phyloP scores from a whole-genome alignment of 2,797 vertebrate species.

The Trachops cirrhosus region DNA sequence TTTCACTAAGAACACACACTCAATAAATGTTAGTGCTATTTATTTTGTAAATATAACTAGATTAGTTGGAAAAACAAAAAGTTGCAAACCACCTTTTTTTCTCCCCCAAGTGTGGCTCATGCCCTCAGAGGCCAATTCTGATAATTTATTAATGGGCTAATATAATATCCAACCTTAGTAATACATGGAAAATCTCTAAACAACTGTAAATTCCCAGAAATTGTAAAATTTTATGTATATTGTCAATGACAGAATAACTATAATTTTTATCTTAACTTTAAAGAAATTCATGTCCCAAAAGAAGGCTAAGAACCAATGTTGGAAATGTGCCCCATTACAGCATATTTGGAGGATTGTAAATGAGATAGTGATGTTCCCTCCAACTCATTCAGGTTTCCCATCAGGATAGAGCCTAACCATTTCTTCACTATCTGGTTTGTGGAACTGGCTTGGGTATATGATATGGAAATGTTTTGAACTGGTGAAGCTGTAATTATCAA shows the following conservation, averaged over 20 bases:
- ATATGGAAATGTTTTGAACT: background rate
- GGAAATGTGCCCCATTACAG: background rate
- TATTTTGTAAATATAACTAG: background rate
- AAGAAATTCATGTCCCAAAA: background rate
- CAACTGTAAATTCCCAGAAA: background rate
- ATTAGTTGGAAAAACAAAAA: background rate
- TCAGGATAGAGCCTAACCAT: background rate
- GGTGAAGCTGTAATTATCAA: background rate
- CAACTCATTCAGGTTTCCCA: background rate
- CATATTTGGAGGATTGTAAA: background rate
- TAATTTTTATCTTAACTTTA: background rate
- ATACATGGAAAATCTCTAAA: background rate
- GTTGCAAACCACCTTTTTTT: background rate
- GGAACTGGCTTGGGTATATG: background rate
- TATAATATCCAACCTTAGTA: background rate
- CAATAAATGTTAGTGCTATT: background rate
- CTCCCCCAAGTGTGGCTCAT: background rate
- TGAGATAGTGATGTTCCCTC: background rate
- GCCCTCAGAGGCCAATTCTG: background rate
- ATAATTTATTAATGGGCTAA: conserved; percentile 20
- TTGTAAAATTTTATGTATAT: background rate
- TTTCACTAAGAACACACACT: background rate
- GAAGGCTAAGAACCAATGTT: background rate
- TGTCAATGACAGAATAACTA: background rate
- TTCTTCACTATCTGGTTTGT: background rate